phyloP scores from a whole-genome alignment of 2,797 vertebrate species.

The Poeciliopsis turneri region DNA sequence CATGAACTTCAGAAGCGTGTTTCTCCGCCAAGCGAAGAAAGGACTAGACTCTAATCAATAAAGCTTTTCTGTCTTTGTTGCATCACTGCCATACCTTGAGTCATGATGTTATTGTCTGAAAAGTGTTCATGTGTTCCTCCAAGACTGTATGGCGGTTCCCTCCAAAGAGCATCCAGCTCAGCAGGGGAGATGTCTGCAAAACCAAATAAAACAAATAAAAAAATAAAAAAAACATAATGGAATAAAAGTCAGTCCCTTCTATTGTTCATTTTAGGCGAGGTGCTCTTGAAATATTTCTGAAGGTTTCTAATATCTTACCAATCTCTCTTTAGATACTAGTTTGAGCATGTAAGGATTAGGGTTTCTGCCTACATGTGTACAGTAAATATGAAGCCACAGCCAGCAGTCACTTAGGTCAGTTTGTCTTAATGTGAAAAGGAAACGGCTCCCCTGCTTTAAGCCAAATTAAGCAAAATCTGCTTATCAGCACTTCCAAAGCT shows the following conservation, averaged over 20 bases:
- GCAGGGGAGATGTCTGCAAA: constrained; percentile 80
- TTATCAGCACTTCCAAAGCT: not conserved
- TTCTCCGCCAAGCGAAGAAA: constrained; percentile 17
- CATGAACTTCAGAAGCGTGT: constrained; percentile 17
- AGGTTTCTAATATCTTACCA: not conserved
- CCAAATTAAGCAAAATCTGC: not conserved
- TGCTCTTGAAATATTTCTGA: not conserved
- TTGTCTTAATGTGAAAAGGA: constrained; percentile 1
- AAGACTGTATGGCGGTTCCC: constrained; percentile 78
- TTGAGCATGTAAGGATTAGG: not conserved
- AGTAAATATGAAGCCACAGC: constrained; percentile 15
- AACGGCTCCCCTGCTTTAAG: not conserved
- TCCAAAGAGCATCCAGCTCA: constrained; percentile 84
- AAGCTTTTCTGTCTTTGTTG: not conserved
- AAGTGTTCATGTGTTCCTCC: constrained; percentile 78
- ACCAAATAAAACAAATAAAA: not conserved
- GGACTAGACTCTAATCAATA: constrained; percentile 4
- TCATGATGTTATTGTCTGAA: constrained; percentile 80
- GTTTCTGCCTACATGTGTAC: not conserved
- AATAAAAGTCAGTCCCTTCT: not conserved
- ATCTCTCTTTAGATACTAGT: constrained; percentile 4
- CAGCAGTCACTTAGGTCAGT: constrained; percentile 10
- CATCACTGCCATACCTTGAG: constrained; percentile 72
- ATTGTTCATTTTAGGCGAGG: not conserved
- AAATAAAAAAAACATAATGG: not conserved